Evolutionary conservation across 2,113 vertebrate species (phyloP).

Genomic region (Paedocypris sp.): DNA sequence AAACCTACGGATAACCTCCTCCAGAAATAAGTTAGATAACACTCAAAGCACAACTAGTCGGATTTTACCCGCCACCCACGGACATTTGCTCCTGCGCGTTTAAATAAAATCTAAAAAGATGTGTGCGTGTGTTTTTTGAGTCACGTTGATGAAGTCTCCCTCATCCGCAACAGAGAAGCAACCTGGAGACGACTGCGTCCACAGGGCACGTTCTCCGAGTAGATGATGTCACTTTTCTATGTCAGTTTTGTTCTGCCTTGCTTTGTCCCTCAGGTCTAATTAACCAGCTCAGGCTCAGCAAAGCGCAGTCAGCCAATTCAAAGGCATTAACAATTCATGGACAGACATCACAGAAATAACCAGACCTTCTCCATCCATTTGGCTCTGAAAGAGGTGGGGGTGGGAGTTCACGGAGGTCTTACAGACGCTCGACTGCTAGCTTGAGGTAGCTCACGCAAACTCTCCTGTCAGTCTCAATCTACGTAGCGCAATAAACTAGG

Average conservation of each 20-base stretch:
- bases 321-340: conserved; percentile 40
- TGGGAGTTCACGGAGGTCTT: not conserved
- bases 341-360: conserved; percentile 34
- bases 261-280: conserved; percentile 30
- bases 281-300: conserved; percentile 34
- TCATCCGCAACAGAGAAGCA: no score
- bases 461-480: no score
- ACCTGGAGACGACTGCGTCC: not conserved
- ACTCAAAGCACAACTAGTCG: no score
- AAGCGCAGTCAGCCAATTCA: conserved; percentile 32
- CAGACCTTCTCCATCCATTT: conserved; percentile 21
- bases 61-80: no score
- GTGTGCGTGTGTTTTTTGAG: no score
- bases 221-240: not conserved
- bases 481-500: no score
- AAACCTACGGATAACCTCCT: not conserved
- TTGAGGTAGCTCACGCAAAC: no score
- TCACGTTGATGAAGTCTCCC: no score
- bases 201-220: not conserved
- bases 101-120: no score
- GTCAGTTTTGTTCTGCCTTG: not conserved
- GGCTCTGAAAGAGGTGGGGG: not conserved
- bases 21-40: not conserved
- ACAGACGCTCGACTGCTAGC: no score
- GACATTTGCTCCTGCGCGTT: no score